These are phyloP conservation scores for Stercorarius parasiticus DNA, from an alignment of 2,113 vertebrate species.

Conservation along the genomic window DNA sequence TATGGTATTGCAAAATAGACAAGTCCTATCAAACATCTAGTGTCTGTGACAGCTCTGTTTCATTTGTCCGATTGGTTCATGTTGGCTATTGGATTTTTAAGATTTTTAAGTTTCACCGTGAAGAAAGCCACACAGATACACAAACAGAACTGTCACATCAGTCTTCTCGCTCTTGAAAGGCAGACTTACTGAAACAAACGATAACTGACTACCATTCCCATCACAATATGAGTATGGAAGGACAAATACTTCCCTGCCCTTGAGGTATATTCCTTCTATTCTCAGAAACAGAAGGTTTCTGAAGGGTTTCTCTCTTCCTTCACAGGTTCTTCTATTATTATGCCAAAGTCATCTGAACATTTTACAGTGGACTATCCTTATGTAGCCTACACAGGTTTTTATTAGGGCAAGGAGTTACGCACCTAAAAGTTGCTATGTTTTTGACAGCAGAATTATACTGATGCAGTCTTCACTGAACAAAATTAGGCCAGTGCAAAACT, in stretches of 20 bases:
- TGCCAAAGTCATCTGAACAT: neutral
- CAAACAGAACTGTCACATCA: neutral
- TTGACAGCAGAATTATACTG: neutral
- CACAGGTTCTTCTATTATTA: neutral
- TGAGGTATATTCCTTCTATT: neutral
- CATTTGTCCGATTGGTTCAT: neutral
- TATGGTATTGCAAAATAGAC: neutral
- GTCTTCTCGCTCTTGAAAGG: neutral
- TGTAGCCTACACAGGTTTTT: accelerated
- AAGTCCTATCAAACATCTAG: neutral
- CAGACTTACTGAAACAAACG: neutral
- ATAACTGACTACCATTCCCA: neutral
- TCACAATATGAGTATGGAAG: neutral
- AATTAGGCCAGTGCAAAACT: neutral
- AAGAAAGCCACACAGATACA: neutral
- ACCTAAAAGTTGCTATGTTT: neutral
- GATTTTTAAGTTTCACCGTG: neutral
- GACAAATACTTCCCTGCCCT: neutral
- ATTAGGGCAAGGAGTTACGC: neutral
- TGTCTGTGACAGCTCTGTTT: neutral
- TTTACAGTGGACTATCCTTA: neutral
- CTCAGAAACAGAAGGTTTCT: neutral
- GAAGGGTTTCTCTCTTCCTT: neutral
- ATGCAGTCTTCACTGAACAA: neutral
- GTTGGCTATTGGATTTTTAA: neutral